Evolutionary conservation across 1,140 invertebrate genomes (phyloP).

Genomic region (Drosophila repleta): DNA sequence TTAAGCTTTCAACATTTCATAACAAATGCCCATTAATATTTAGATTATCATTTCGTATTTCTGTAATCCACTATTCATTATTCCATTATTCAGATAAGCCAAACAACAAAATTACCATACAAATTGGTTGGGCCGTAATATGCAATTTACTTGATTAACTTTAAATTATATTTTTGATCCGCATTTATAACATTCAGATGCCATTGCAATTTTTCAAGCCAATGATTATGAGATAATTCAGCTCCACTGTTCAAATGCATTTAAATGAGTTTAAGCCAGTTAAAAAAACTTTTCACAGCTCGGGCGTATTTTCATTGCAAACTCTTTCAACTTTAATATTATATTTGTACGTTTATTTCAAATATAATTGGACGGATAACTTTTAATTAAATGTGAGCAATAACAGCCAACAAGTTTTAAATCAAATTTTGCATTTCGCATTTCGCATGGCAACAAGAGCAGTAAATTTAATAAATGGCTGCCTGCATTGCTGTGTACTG

Average conservation of each 20-base stretch:
- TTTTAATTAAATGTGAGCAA: conserved; percentile 9
- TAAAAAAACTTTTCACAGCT: background rate
- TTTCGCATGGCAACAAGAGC: background rate
- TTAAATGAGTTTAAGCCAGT: background rate
- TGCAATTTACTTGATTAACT: conserved; percentile 1
- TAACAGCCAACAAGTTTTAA: background rate
- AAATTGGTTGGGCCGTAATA: too few species aligned
- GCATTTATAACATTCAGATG: background rate
- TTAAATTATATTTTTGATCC: background rate
- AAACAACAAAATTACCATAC: too few species aligned
- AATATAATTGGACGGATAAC: background rate
- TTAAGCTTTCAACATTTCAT: too few species aligned
- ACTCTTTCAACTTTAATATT: background rate
- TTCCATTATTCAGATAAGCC: too few species aligned
- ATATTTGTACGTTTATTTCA: background rate
- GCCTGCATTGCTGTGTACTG: background rate
- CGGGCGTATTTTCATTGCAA: background rate
- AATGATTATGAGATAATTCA: conserved; percentile 8
- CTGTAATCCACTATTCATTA: too few species aligned
- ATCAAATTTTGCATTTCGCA: conserved; percentile 27
- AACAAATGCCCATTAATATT: too few species aligned
- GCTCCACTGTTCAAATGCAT: background rate
- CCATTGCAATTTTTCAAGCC: conserved; percentile 8
- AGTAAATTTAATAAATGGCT: conserved; percentile 3
- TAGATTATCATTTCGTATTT: too few species aligned